Conservation (phyloP, 2,797 vertebrate species). For the Bradypodion ventrale region DNA sequence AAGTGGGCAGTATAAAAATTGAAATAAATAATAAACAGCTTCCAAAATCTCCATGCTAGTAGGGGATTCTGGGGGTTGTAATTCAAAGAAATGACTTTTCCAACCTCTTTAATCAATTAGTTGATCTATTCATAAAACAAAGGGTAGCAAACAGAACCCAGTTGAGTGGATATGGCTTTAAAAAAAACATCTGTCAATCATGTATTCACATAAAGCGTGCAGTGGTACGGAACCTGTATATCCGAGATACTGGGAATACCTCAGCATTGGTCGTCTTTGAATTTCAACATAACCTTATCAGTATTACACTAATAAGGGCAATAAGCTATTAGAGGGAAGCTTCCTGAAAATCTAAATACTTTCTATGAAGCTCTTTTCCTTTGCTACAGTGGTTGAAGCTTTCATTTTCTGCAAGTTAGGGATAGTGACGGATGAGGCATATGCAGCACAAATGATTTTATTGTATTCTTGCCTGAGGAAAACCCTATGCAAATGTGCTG, state of each 20-base stretch:
- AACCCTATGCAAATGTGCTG: conserved; percentile 65
- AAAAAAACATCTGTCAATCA: conserved; percentile 7
- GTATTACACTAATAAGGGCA: conserved; percentile 43
- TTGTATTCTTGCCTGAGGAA: conserved; percentile 61
- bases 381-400: conserved; percentile 48
- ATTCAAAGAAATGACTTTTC: not conserved
- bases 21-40: too few species aligned
- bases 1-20: too few species aligned
- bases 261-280: conserved; percentile 29
- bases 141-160: conserved; percentile 15
- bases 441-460: conserved; percentile 46
- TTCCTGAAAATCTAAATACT: conserved; percentile 30
- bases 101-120: not conserved
- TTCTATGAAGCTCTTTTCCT: conserved; percentile 35
- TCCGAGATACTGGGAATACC: not conserved
- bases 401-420: conserved; percentile 33
- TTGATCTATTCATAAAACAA: conserved; percentile 1
- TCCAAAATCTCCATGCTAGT: too few species aligned
- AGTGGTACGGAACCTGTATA: conserved; percentile 28
- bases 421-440: conserved; percentile 37
- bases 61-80: not conserved
- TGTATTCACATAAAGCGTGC: not conserved
- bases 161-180: conserved; percentile 3
- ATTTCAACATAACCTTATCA: not conserved
- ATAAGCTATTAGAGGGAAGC: conserved; percentile 49